Base-by-base conservation (phyloP, 1,140 invertebrate species). In the Drosophila athabasca region DNA sequence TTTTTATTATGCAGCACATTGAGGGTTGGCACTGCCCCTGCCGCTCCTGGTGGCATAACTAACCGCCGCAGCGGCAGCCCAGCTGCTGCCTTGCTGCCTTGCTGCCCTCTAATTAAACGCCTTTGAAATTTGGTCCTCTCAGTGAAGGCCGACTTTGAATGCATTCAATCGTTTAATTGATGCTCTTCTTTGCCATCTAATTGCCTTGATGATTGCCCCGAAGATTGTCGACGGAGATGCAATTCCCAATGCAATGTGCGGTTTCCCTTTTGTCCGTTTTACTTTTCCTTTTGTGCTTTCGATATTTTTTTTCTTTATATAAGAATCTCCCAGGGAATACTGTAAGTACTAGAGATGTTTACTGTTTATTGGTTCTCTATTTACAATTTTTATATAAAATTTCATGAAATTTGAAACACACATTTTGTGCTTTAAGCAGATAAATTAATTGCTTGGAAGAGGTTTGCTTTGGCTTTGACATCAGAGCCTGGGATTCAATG, bases 71-170 rank as follows among this genome's bases (percentile, higher is more conserved):
- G 59, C 55, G 50, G 13, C 49, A 71, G 59, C 55, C 53, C 15
- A 13, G 44, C 29, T 6, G 26, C 51, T 39, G 31, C 11, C 24
- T 26, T 53, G 29, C 19, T 39, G 59, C 39, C 46, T 54, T 73
- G 46, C 44, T 26, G 24, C 24, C 24, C 55, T 46, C 69, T 66
- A 77, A 82, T 82, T 74, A 78, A 76, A 69, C 31, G 45, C 48
- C 49, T 50, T 81, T 68, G 55, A 76, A 58, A 53, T 64, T 62
- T 64, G 45, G 41, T 11, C n/a, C 9, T 8, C 49, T 41, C 58
- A 73, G 57, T 73, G 43, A 29, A 41, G 17, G 45, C 26, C 41
- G 58, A 49, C 41, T 66, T 55, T 48, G 49, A 43, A 57, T 62
- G 68, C 52, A 78, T 49, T 62, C 44, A 46, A 22, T 2, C 53